These are phyloP conservation scores for Akabosia matsudoensis DNA, from an alignment of 1,140 invertebrate species.

Conservation along the genomic window DNA sequence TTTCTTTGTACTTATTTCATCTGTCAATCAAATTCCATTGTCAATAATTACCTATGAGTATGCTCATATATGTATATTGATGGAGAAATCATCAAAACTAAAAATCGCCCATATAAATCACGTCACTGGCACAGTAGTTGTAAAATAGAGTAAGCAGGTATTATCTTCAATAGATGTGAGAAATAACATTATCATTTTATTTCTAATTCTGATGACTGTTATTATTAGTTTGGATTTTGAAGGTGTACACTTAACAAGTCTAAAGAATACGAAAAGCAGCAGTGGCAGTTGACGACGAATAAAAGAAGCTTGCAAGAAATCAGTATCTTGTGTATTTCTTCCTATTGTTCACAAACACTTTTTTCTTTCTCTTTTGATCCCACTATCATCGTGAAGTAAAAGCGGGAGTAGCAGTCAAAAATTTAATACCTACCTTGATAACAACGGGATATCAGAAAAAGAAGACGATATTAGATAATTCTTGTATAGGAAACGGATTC, in stretches of 20 bases:
- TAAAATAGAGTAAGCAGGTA: too few relatives aligned
- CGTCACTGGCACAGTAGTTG: neutral
- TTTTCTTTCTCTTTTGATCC: neutral
- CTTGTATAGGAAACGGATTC: too few relatives aligned
- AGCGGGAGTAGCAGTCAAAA: neutral
- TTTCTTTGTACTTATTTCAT: neutral
- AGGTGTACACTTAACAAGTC: conserved; percentile 18
- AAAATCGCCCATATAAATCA: conserved; percentile 2
- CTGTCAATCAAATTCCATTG: conserved; percentile 22
- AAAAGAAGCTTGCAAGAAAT: neutral
- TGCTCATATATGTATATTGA: neutral
- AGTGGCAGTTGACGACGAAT: neutral
- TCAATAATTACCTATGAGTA: conserved; percentile 15
- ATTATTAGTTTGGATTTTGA: neutral
- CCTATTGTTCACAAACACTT: neutral
- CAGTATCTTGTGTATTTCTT: neutral
- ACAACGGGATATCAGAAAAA: neutral
- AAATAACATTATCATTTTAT: neutral
- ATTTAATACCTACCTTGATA: too few relatives aligned
- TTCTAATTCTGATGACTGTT: neutral
- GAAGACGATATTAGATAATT: too few relatives aligned
- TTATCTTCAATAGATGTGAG: too few relatives aligned
- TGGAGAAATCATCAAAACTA: neutral
- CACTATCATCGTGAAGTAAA: neutral
- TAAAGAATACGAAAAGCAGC: neutral